Evolutionary conservation across 2,888 invertebrate species (phyloP), one percentile per base, ranked within the genome.

Genomic region (Lithophane semibrunnea): DNA sequence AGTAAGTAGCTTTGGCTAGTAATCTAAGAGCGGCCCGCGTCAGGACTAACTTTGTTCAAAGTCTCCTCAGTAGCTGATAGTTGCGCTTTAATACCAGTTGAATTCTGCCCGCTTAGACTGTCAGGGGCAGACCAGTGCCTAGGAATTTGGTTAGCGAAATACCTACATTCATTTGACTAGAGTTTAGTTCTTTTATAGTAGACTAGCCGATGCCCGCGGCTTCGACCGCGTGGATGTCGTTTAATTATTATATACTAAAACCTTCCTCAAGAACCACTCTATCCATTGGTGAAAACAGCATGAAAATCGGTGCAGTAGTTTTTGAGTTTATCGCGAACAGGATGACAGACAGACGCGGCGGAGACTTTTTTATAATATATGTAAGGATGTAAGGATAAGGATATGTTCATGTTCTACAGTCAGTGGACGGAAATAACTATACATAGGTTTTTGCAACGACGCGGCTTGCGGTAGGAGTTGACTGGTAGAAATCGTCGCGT

Each of bases 41-140:
- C 71, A 56, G 12, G 68, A 69, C 44, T 58, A 82, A 82, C 73
- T 82, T 73, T 63, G 71, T 64, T 12, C 64, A 56, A 64, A 84
- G 75, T 75, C 24, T 63, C 42, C 3, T 10, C 56, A 29, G 65
- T 37, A 66, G 47, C 78, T 52, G 73, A 85, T 71, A 73, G 75
- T 85, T 78, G 29, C 52, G 44, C 47, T 58, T 56, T 54, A 61
- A 24, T 49, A 68, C 21, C 9, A 21, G 65, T 66, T 52, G 65
- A 47, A 69, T 52, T 56, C 69, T 49, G 24, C 49, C n/a, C 24
- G 47, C 44, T 60, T 29, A 52, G 44, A 21, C 65, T 73, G 73
- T 58, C 72, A 18, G n/a, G 5, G 13, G 37, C 81, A 47, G 49
- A 60, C 65, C 64, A 65, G 16, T 56, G 49, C 18, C 56, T 58